phyloP scores from a whole-genome alignment of 35 echinoderm and acorn worm genomes.

The Strongylocentrotus purpuratus region DNA sequence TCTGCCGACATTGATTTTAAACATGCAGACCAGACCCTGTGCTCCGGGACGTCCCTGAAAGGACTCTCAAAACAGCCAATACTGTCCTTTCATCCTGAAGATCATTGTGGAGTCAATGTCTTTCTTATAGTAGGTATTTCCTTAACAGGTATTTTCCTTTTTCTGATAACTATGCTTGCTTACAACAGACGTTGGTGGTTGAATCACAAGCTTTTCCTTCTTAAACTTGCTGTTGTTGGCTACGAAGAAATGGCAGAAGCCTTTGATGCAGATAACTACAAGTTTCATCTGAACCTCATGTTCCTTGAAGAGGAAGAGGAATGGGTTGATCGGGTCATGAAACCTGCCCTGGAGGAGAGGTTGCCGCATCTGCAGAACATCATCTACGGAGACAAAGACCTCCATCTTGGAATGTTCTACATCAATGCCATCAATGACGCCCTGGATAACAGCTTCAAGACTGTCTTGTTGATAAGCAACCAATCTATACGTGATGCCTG shows the following conservation, averaged over 20 bases:
- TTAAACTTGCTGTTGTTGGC: background rate
- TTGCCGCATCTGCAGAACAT: conserved; percentile 4
- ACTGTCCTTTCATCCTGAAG: background rate
- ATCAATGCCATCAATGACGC: background rate
- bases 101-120: background rate
- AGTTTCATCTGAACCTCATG: conserved; percentile 16
- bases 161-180: background rate
- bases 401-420: background rate
- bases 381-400: conserved; percentile 19
- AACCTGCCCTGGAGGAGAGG: conserved; percentile 28
- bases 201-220: conserved; percentile 34
- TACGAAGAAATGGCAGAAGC: background rate
- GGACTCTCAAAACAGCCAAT: background rate
- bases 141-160: background rate
- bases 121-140: background rate
- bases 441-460: conserved; percentile 39
- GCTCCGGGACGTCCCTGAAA: background rate
- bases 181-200: conserved; percentile 28
- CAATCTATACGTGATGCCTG: conserved; percentile 8
- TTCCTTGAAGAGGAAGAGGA: conserved; percentile 6
- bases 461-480: conserved; percentile 40
- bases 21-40: background rate
- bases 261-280: background rate
- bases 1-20: background rate
- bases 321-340: background rate